These are phyloP conservation scores for Perccottus glenii DNA, from an alignment of 2,113 vertebrate genomes.

Conservation along the genomic window DNA sequence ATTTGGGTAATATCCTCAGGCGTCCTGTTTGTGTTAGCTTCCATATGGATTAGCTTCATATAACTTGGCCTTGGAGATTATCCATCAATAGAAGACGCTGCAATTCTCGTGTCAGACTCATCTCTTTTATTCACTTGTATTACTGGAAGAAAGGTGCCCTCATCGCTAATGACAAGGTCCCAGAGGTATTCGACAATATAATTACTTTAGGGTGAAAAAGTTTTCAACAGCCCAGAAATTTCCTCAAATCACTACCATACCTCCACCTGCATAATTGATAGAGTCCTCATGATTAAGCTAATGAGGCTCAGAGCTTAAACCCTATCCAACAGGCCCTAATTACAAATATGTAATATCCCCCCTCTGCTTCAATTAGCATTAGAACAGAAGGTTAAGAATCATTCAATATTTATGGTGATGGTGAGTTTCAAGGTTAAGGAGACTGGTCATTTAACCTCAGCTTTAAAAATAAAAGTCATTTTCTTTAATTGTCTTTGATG, in stretches of 20 bases:
- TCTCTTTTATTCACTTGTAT: conserved; percentile 7
- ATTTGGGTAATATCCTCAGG: conserved; percentile 75
- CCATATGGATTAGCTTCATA: conserved; percentile 75
- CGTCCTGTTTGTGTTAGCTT: conserved; percentile 75
- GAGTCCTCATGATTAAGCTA: conserved; percentile 70
- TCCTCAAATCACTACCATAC: conserved; percentile 69
- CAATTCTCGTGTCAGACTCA: conserved; percentile 28
- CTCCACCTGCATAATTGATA: conserved; percentile 77
- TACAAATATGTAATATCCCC: conserved; percentile 77
- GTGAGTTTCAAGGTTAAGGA: conserved; percentile 76
- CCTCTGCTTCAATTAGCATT: conserved; percentile 68
- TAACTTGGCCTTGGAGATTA: conserved; percentile 55
- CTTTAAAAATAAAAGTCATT: conserved; percentile 69
- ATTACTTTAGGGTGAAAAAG: conserved; percentile 56
- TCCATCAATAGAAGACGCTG: conserved; percentile 45
- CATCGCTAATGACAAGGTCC: conserved; percentile 42
- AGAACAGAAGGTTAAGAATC: conserved; percentile 78
- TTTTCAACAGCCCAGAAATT: conserved; percentile 60
- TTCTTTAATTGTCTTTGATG: conserved; percentile 68
- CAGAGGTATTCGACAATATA: conserved; percentile 61
- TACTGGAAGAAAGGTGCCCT: conserved; percentile 20
- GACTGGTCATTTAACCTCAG: conserved; percentile 74
- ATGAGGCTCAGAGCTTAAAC: conserved; percentile 72
- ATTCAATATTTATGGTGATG: conserved; percentile 74
- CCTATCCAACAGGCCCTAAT: conserved; percentile 70